Evolutionary conservation across 2,888 invertebrate species (phyloP).

Genomic region (Pogonocherus hispidulus): DNA sequence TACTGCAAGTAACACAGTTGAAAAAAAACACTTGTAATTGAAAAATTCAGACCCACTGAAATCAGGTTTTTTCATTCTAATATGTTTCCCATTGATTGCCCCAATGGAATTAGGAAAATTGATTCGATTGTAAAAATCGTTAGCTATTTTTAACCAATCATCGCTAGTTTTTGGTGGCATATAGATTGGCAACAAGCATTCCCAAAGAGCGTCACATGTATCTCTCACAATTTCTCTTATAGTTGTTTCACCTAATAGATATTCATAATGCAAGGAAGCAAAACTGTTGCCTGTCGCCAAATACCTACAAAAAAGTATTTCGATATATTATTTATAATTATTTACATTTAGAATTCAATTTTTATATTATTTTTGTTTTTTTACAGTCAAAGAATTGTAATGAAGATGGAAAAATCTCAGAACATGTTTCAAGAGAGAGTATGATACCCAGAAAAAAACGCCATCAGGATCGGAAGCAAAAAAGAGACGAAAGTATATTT

Average conservation of each 20-base stretch:
- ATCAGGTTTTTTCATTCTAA: not conserved
- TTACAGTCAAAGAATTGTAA: too few relatives aligned
- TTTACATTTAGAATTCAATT: too few relatives aligned
- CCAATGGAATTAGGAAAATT: not conserved
- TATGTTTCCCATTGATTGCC: not conserved
- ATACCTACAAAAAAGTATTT: too few relatives aligned
- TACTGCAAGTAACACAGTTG: too few relatives aligned
- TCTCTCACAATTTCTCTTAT: constrained; percentile 13
- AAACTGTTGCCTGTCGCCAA: not conserved
- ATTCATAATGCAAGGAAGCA: constrained; percentile 1
- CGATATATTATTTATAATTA: too few relatives aligned
- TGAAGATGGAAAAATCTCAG: not conserved
- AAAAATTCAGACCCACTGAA: constrained; percentile 1
- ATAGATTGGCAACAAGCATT: constrained; percentile 10
- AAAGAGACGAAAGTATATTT: constrained; percentile 7
- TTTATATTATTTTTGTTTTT: too few relatives aligned
- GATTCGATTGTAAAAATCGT: not conserved
- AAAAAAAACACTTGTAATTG: not conserved
- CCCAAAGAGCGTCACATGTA: constrained; percentile 10
- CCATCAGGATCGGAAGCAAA: not conserved
- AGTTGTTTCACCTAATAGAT: constrained; percentile 13
- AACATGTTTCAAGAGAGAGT: not conserved
- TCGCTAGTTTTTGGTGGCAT: not conserved
- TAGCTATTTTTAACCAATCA: not conserved
- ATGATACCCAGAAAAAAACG: not conserved